Percentiles rank a stretch among this genome's conserved stretches.
phyloP scores from a whole-genome alignment of 2,113 vertebrate genomes.

The Cavia aperea region DNA sequence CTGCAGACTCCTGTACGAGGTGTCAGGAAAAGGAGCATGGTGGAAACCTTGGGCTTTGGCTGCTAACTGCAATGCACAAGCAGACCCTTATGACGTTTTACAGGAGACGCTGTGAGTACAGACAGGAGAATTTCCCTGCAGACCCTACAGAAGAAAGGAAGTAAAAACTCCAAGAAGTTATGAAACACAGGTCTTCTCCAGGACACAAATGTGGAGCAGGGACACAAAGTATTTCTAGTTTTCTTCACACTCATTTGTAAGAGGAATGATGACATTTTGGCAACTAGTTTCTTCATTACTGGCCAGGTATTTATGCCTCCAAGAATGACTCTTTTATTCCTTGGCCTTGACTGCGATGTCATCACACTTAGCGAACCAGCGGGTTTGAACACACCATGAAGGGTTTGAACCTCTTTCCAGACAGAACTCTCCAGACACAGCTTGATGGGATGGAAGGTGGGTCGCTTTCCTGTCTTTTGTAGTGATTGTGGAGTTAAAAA shows the following conservation, averaged over 20 bases:
- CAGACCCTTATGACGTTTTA: neutral
- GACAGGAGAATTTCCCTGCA: neutral
- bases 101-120: neutral
- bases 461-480: neutral
- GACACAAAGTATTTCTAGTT: neutral
- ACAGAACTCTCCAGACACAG: neutral
- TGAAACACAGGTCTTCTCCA: neutral
- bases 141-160: neutral
- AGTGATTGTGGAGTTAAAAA: neutral
- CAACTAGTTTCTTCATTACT: neutral
- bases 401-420: neutral
- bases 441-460: neutral
- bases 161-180: neutral
- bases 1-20: neutral
- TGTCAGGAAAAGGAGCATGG: rapidly evolving
- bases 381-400: neutral
- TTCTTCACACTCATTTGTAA: neutral
- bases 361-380: neutral
- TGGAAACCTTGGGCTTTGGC: neutral
- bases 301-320: neutral
- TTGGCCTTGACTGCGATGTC: neutral
- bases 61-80: rapidly evolving
- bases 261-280: neutral
- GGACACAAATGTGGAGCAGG: neutral
- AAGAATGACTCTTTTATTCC: neutral